These are phyloP conservation scores for Cebus imitator DNA, from an alignment of 2,113 vertebrate genomes.

Conservation along the genomic window DNA sequence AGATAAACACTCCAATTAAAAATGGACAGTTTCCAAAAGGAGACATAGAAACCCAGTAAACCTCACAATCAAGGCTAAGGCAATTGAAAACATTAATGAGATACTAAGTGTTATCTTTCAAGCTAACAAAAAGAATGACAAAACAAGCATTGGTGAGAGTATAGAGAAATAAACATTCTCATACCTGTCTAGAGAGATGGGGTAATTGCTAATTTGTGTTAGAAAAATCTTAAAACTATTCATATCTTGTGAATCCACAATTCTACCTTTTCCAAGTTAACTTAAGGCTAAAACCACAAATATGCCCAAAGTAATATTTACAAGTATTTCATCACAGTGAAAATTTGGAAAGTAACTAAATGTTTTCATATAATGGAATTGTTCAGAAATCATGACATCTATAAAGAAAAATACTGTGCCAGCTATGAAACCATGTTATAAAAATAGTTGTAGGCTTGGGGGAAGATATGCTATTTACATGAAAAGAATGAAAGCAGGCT, in stretches of 20 bases:
- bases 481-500: neutral
- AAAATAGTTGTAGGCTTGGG: neutral
- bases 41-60: neutral
- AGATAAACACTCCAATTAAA: neutral
- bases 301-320: neutral
- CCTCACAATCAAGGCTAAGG: neutral
- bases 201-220: neutral
- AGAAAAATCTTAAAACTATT: neutral
- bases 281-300: slow-evolving; percentile 28
- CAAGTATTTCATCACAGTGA: slow-evolving; percentile 1
- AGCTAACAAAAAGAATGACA: slow-evolving; percentile 19
- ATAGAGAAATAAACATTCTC: neutral
- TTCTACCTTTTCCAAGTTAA: neutral
- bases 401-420: slow-evolving; percentile 33
- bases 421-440: neutral
- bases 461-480: neutral
- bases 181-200: neutral
- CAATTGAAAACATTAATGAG: slow-evolving; percentile 27
- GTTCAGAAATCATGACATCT: neutral
- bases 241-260: neutral
- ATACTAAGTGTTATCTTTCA: neutral
- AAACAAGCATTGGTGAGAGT: neutral
- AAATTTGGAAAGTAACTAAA: slow-evolving; percentile 8
- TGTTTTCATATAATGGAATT: slow-evolving; percentile 12
- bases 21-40: neutral